Base-by-base conservation (phyloP, 1,140 invertebrate genomes). In the Anagrus nilaparvatae region DNA sequence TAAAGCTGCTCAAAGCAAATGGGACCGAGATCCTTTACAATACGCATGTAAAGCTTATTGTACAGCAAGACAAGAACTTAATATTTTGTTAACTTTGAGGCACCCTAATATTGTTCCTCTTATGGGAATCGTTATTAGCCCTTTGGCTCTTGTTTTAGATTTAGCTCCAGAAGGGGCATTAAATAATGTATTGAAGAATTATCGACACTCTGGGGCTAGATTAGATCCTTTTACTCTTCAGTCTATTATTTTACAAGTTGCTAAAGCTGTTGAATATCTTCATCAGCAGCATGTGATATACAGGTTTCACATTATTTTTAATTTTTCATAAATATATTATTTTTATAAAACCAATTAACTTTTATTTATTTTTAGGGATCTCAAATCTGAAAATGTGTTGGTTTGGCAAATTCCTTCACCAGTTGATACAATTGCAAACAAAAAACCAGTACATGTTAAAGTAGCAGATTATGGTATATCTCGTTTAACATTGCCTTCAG, bases 311-410 rank as follows among this genome's bases (percentile, higher is more conserved):
- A 12, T 19, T 32, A 18, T 21, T 3, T 19, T 34, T 13, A 20
- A 9, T 21, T 12, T 12, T 7, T 20, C 3, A 20, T 33, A 33
- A 18, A 33, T 32, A n/a, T 24, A n/a, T n/a, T n/a, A n/a, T n/a
- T n/a, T n/a, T 19, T 28, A 2, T 17, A 17, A 27, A 32, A 32
- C 14, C 6, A 5, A 16, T 32, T 3, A 32, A 14, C n/a, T n/a
- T n/a, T n/a, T n/a, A n/a, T n/a, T n/a, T n/a, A n/a, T n/a, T n/a
- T n/a, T 17, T 16, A 44, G 45, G 13, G 96, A 99, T 69, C 71
- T 99, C 0, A 99, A 99, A 71, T 91, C 92, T 1, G 95, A 99
- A 61, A 99, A 99, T 70, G 91, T 99, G 32, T 63, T 99, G 2
- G 92, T 98, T 6, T 99, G 93, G 93, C 77, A 84, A 42, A 78